These are phyloP conservation scores for Sussaba pulchella DNA, from an alignment of 2,888 invertebrate genomes.

Conservation along the genomic window DNA sequence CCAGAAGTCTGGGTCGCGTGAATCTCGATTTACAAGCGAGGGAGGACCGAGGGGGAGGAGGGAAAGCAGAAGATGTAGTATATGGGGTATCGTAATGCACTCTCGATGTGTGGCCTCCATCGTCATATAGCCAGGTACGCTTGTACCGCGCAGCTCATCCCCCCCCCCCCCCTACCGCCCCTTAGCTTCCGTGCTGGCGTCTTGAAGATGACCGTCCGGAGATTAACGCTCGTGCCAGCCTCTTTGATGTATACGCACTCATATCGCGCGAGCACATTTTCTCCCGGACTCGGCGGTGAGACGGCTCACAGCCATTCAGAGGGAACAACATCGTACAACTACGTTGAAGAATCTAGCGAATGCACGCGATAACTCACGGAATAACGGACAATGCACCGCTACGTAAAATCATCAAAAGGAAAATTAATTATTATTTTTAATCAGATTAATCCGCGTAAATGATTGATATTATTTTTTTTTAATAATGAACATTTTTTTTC, in stretches of 20 bases:
- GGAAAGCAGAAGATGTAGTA: not conserved
- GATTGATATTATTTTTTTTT: too few relatives aligned
- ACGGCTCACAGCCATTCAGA: not conserved
- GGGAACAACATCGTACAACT: not conserved
- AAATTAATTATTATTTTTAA: too few relatives aligned
- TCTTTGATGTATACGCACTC: conserved; percentile 41
- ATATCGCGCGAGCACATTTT: conserved; percentile 1
- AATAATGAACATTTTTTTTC: too few relatives aligned
- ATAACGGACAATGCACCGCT: too few relatives aligned
- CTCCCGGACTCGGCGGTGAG: not conserved
- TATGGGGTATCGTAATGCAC: conserved; percentile 39
- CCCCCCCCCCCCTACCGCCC: too few relatives aligned
- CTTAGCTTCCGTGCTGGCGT: conserved; percentile 52
- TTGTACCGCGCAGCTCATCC: too few relatives aligned
- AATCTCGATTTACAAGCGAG: conserved; percentile 53
- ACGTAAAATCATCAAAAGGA: too few relatives aligned
- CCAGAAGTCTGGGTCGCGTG: conserved; percentile 53
- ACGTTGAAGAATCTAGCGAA: not conserved
- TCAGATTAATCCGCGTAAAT: too few relatives aligned
- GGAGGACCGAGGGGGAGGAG: not conserved
- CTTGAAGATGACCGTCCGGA: conserved; percentile 54
- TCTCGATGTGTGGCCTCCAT: conserved; percentile 61
- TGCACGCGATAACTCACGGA: not conserved
- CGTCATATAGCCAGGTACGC: conserved; percentile 49
- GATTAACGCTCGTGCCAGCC: conserved; percentile 52